These are phyloP conservation scores for Sebastes iracundus DNA, from an alignment of 2,797 vertebrate species.

Conservation along the genomic window DNA sequence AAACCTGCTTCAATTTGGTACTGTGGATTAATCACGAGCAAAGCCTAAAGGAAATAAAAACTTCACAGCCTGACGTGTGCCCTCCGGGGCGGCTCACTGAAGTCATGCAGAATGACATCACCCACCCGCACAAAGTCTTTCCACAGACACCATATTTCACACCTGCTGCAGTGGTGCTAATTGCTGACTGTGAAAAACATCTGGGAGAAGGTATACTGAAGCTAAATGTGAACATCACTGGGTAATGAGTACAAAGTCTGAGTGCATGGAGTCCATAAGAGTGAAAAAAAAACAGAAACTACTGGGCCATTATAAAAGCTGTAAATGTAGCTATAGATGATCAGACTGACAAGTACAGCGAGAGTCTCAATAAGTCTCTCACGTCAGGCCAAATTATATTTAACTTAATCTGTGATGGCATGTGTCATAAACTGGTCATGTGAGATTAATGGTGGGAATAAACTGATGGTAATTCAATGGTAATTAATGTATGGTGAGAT, in stretches of 20 bases:
- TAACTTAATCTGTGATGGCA: not conserved
- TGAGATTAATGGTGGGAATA: not conserved
- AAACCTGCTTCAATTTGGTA: slow-evolving; percentile 59
- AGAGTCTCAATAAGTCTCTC: not conserved
- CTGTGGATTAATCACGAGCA: slow-evolving; percentile 64
- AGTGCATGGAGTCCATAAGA: not conserved
- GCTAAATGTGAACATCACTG: slow-evolving; percentile 16
- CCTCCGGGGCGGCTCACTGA: slow-evolving; percentile 47
- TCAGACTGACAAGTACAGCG: not conserved
- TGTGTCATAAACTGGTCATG: not conserved
- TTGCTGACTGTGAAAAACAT: slow-evolving; percentile 44
- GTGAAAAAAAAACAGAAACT: not conserved
- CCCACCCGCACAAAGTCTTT: slow-evolving; percentile 48
- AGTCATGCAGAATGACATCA: slow-evolving; percentile 73
- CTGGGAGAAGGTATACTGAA: not conserved
- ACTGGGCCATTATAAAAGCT: not conserved
- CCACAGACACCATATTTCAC: slow-evolving; percentile 59
- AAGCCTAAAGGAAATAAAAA: slow-evolving; percentile 68
- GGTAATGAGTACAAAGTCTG: slow-evolving; percentile 12
- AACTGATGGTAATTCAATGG: not conserved
- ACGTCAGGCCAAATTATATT: not conserved
- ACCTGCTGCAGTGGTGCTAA: slow-evolving; percentile 49
- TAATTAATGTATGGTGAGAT: not conserved
- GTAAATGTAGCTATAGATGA: not conserved
- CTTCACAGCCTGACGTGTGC: slow-evolving; percentile 55